These are phyloP conservation scores for Ornithoptera priamus DNA, from an alignment of 2,888 invertebrate species.

Conservation along the genomic window DNA sequence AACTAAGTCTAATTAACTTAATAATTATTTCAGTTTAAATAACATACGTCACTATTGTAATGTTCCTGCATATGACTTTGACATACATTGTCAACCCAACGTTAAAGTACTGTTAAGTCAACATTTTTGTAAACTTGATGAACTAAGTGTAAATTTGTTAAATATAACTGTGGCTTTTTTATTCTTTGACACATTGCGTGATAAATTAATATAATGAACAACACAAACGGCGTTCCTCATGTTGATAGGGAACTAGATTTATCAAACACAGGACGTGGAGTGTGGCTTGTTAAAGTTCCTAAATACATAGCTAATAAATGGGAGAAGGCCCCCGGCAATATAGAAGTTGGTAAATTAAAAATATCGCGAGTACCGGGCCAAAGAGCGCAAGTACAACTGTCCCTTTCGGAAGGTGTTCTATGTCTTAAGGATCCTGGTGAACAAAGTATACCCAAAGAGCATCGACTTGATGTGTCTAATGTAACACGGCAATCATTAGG, in stretches of 20 bases:
- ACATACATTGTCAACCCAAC: neutral
- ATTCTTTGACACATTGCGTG: neutral
- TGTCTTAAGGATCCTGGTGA: constrained; percentile 88
- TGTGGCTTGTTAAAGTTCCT: constrained; percentile 98
- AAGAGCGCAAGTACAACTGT: constrained; percentile 92
- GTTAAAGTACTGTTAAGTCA: neutral
- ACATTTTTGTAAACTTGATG: neutral
- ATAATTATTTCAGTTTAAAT: no score
- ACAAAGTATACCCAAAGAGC: constrained; percentile 93
- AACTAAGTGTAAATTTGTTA: neutral
- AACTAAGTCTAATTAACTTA: no score
- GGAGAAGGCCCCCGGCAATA: constrained; percentile 94
- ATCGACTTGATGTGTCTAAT: constrained; percentile 93
- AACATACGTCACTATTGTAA: no score
- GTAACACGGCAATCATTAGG: constrained; percentile 95
- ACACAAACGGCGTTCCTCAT: constrained; percentile 66
- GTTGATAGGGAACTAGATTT: constrained; percentile 91
- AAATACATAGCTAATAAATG: constrained; percentile 97
- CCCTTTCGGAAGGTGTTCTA: constrained; percentile 89
- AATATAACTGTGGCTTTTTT: neutral
- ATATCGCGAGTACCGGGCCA: constrained; percentile 90
- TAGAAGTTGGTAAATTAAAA: constrained; percentile 95
- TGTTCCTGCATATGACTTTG: neutral
- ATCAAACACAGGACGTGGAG: constrained; percentile 92
- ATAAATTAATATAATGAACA: constrained; percentile 43